These are phyloP conservation scores for Diaphora mendica DNA, from an alignment of 2,888 invertebrate species.

Conservation along the genomic window DNA sequence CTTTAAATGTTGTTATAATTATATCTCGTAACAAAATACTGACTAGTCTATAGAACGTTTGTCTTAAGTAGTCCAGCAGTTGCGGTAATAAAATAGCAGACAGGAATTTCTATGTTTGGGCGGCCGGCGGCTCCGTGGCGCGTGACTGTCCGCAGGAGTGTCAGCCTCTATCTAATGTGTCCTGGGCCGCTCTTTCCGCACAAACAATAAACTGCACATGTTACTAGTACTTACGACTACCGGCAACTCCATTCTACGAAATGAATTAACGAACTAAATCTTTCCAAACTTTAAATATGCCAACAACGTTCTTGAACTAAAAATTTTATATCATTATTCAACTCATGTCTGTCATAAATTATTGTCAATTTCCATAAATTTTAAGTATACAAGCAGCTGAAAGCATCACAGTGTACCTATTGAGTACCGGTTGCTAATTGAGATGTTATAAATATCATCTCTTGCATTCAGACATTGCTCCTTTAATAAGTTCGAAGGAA, in stretches of 20 bases:
- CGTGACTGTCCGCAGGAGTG: conserved; percentile 39
- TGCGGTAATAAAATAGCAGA: conserved; percentile 62
- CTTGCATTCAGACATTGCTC: conserved; percentile 56
- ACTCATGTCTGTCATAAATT: conserved; percentile 49
- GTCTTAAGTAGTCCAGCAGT: conserved; percentile 44
- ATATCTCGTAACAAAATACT: conserved; percentile 48
- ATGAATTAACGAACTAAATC: conserved; percentile 26
- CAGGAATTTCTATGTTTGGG: conserved; percentile 55
- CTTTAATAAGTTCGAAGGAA: conserved; percentile 52
- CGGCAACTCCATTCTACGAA: conserved; percentile 26
- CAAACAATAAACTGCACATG: conserved; percentile 73
- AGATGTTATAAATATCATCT: conserved; percentile 64
- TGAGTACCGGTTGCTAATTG: conserved; percentile 66
- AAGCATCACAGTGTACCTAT: conserved; percentile 55
- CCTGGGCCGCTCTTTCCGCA: conserved; percentile 54
- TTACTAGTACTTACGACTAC: conserved; percentile 61
- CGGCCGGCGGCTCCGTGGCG: conserved; percentile 21
- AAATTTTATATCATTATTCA: conserved; percentile 6
- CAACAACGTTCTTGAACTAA: neutral
- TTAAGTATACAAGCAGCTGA: conserved; percentile 52
- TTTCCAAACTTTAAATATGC: neutral
- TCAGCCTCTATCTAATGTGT: conserved; percentile 57
- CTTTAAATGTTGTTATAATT: neutral
- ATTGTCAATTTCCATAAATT: conserved; percentile 69
- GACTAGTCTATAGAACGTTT: conserved; percentile 57